These are phyloP conservation scores for Nanorana parkeri DNA, from an alignment of 2,113 vertebrate genomes.

Conservation along the genomic window DNA sequence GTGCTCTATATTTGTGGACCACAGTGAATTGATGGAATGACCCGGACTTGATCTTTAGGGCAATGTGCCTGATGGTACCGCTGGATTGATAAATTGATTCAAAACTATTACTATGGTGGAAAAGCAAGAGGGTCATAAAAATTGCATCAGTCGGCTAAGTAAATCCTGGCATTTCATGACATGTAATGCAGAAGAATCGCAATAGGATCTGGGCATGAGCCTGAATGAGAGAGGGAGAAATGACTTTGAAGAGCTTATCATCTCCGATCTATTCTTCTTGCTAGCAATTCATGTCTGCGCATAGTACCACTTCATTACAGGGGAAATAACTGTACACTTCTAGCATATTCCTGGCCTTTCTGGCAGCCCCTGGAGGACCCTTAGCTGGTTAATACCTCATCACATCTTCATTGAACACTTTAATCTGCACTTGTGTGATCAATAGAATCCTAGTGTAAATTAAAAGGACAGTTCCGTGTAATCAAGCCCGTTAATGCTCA, in stretches of 20 bases:
- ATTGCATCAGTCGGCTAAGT: slow-evolving; percentile 98
- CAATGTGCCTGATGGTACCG: slow-evolving; percentile 94
- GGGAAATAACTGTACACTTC: slow-evolving; percentile 96
- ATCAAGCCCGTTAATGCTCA: slow-evolving; percentile 99
- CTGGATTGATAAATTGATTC: slow-evolving; percentile 99
- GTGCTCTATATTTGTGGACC: slow-evolving; percentile 88
- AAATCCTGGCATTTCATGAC: slow-evolving; percentile 96
- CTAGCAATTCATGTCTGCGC: slow-evolving; percentile 95
- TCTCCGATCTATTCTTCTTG: slow-evolving; percentile 99
- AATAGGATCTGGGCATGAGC: slow-evolving; percentile 88
- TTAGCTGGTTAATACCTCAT: slow-evolving; percentile 99
- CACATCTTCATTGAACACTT: slow-evolving; percentile 99
- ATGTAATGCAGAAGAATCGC: slow-evolving; percentile 85
- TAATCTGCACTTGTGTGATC: slow-evolving; percentile 99
- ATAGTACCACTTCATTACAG: slow-evolving; percentile 99
- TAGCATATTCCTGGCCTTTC: slow-evolving; percentile 85
- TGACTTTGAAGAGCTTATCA: slow-evolving; percentile 99
- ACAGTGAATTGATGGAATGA: slow-evolving; percentile 98
- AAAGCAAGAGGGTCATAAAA: slow-evolving; percentile 99
- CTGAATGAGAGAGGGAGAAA: slow-evolving; percentile 97
- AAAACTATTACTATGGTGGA: slow-evolving; percentile 99
- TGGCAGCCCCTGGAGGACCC: slow-evolving; percentile 85
- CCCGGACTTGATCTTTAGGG: slow-evolving; percentile 99
- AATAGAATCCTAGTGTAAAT: slow-evolving; percentile 99
- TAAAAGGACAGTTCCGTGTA: slow-evolving; percentile 99